phyloP scores from a whole-genome alignment of 2,888 invertebrate genomes.

The Adela reaumurella region DNA sequence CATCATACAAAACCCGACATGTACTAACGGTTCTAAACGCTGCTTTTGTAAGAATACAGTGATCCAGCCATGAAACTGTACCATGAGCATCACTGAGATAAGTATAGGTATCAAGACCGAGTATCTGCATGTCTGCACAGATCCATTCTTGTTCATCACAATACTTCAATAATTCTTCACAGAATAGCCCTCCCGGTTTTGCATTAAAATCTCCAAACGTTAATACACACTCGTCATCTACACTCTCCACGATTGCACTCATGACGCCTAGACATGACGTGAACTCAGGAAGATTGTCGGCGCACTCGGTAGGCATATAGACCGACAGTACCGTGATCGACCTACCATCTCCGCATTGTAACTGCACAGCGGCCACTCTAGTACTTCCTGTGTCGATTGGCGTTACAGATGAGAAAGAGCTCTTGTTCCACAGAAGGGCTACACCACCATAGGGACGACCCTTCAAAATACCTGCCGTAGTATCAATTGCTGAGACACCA shows the following conservation, averaged over 20 bases:
- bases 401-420: not conserved
- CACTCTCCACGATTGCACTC: not conserved
- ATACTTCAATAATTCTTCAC: not conserved
- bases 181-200: not conserved
- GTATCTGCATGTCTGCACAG: not conserved
- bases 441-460: slow-evolving; percentile 1
- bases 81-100: too few species aligned
- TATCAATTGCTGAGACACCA: slow-evolving; percentile 2
- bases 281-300: not conserved
- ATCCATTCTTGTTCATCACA: not conserved
- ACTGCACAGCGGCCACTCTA: not conserved
- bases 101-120: too few species aligned
- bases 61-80: too few species aligned
- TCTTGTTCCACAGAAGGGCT: not conserved
- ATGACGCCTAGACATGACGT: not conserved
- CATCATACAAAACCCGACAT: too few species aligned
- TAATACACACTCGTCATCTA: not conserved
- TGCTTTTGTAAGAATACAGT: too few species aligned
- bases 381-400: not conserved
- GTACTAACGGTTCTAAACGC: too few species aligned
- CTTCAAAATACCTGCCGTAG: not conserved
- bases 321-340: not conserved
- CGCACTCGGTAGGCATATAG: not conserved
- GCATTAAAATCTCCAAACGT: not conserved
- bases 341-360: not conserved